These are phyloP conservation scores for Calosoma granatense DNA, from an alignment of 1,140 invertebrate genomes.

Conservation along the genomic window DNA sequence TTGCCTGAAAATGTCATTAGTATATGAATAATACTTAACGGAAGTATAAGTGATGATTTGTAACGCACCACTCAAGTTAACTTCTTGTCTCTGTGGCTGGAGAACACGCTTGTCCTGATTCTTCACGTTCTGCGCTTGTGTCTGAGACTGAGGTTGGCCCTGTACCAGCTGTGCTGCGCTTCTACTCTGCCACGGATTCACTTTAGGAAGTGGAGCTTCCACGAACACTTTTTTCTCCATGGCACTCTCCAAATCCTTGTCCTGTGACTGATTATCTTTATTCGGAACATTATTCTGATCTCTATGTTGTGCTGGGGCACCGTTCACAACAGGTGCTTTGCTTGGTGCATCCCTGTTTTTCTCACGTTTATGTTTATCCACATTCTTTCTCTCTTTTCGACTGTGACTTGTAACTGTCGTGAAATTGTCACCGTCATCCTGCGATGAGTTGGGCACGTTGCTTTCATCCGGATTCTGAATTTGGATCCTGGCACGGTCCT, in stretches of 20 bases:
- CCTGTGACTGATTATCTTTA: slow-evolving; percentile 19
- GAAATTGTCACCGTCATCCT: slow-evolving; percentile 39
- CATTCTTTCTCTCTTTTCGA: slow-evolving; percentile 38
- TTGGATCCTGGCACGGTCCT: slow-evolving; percentile 15
- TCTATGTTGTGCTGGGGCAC: slow-evolving; percentile 12
- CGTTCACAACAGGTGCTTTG: slow-evolving; percentile 11
- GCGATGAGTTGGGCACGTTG: neutral
- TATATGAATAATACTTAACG: neutral
- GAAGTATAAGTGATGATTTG: neutral
- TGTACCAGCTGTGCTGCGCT: neutral
- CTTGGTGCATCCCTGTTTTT: slow-evolving; percentile 9
- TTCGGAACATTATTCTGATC: slow-evolving; percentile 16
- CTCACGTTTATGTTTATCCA: slow-evolving; percentile 21
- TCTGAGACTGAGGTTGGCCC: slow-evolving; percentile 20
- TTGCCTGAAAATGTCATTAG: slow-evolving; percentile 12
- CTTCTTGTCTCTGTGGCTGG: slow-evolving; percentile 34
- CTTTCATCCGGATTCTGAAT: slow-evolving; percentile 10
- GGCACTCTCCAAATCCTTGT: slow-evolving; percentile 20
- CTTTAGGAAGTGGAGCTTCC: slow-evolving; percentile 47
- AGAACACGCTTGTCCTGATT: slow-evolving; percentile 37
- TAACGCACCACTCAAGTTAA: slow-evolving; percentile 16
- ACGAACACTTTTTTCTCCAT: slow-evolving; percentile 45
- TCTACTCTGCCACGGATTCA: slow-evolving; percentile 46
- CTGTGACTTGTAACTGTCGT: slow-evolving; percentile 39
- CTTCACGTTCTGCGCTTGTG: slow-evolving; percentile 26